Evolutionary conservation across 2,888 invertebrate genomes (phyloP).

Genomic region (Lycia hirtaria): DNA sequence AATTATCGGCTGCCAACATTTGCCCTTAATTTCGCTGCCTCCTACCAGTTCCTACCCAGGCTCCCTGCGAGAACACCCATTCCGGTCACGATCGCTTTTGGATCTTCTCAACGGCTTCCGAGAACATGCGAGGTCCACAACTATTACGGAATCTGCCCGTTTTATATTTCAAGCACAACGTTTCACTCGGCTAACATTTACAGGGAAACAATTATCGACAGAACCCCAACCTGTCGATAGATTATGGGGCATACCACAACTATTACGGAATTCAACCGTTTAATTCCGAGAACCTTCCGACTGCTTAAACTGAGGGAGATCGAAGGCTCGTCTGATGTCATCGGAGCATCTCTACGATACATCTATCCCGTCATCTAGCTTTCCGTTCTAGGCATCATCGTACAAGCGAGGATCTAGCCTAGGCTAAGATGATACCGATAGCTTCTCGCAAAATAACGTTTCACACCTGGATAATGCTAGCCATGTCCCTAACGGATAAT

Average conservation of each 20-base stretch:
- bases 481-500: conserved; percentile 23
- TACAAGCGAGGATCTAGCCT: conserved; percentile 8
- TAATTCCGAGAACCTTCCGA: conserved; percentile 8
- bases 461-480: conserved; percentile 28
- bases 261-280: conserved; percentile 1
- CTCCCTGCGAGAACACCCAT: conserved; percentile 49
- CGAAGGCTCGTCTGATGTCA: conserved; percentile 3
- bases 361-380: conserved; percentile 17
- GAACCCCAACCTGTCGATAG: conserved; percentile 11
- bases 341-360: conserved; percentile 12
- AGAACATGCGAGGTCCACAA: conserved; percentile 1
- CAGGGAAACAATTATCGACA: conserved; percentile 2
- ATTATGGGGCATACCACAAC: conserved; percentile 11
- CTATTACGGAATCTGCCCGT: background rate
- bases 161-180: conserved; percentile 9
- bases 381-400: conserved; percentile 9
- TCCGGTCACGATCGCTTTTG: conserved; percentile 40
- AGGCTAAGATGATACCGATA: conserved; percentile 6
- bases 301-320: conserved; percentile 2
- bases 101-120: conserved; percentile 15
- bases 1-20: conserved; percentile 80
- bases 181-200: background rate
- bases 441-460: conserved; percentile 11
- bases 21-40: conserved; percentile 73
- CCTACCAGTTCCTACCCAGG: conserved; percentile 60